Conservation (phyloP, 2,888 invertebrate species). For the Himalopsyche kuldschensis region DNA sequence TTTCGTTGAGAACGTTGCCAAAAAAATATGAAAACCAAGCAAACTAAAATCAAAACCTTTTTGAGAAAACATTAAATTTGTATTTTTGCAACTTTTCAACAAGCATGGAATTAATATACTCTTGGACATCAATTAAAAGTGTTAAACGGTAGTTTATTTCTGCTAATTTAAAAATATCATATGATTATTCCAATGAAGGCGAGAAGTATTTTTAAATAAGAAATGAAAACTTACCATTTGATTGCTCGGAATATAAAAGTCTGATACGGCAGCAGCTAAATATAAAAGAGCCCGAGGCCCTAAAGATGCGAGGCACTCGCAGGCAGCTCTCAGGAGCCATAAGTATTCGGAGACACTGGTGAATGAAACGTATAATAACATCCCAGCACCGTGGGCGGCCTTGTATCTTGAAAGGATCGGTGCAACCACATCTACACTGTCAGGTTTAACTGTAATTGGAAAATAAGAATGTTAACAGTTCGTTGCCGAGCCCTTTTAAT, state of each 20-base stretch:
- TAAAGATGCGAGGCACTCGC: constrained; percentile 72
- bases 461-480: neutral
- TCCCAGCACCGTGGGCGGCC: constrained; percentile 72
- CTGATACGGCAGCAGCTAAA: constrained; percentile 97
- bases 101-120: too few species aligned
- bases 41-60: too few species aligned
- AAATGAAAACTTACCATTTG: constrained; percentile 71
- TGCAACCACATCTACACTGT: constrained; percentile 71
- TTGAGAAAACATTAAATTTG: too few species aligned
- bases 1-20: too few species aligned
- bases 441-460: constrained; percentile 65
- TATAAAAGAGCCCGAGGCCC: constrained; percentile 80
- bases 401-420: constrained; percentile 77
- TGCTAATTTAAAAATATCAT: too few species aligned
- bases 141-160: too few species aligned
- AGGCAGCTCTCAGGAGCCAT: constrained; percentile 82
- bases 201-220: too few species aligned
- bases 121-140: too few species aligned
- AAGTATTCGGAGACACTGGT: constrained; percentile 90
- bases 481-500: too few species aligned
- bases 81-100: too few species aligned
- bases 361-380: constrained; percentile 76
- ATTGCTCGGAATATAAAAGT: constrained; percentile 94
- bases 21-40: too few species aligned
- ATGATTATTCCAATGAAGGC: too few species aligned